Percentiles rank a stretch among this genome's conserved stretches.
Conservation (phyloP, 35 echinoderm and acorn worm species). For the Apostichopus japonicus region DNA sequence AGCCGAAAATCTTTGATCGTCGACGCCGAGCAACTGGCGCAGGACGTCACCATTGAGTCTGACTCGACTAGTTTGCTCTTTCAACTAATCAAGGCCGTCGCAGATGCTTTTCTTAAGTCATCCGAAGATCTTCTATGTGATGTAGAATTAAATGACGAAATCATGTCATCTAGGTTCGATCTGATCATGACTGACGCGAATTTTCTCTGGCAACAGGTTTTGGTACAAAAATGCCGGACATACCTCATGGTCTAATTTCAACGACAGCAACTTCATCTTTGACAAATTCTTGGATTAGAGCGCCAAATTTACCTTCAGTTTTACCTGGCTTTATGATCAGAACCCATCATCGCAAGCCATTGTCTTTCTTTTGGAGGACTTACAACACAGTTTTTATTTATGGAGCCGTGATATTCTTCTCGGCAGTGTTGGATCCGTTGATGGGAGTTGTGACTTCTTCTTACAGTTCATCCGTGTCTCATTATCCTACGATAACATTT, state of each 20-base stretch:
- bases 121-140: neutral
- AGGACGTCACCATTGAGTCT: neutral
- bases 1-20: no score
- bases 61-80: neutral
- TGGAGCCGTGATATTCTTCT: neutral
- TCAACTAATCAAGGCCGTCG: conserved; percentile 12
- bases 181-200: conserved; percentile 17
- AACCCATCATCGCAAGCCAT: neutral
- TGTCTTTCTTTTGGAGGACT: conserved; percentile 21
- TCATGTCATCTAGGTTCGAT: neutral
- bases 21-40: neutral
- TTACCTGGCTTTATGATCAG: conserved; percentile 34
- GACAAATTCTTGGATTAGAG: conserved; percentile 16
- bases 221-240: neutral
- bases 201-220: conserved; percentile 20
- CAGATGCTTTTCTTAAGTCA: neutral
- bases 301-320: conserved; percentile 27
- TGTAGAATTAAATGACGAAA: neutral
- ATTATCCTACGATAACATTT: neutral
- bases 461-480: neutral
- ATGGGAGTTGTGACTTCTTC: neutral
- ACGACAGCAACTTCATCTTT: conserved; percentile 1
- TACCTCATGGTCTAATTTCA: neutral
- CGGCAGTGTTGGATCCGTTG: neutral
- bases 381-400: neutral